Evolutionary conservation across 1,140 invertebrate species (phyloP), one percentile per base, ranked within the genome.

Genomic region (Eupeodes corollae): DNA sequence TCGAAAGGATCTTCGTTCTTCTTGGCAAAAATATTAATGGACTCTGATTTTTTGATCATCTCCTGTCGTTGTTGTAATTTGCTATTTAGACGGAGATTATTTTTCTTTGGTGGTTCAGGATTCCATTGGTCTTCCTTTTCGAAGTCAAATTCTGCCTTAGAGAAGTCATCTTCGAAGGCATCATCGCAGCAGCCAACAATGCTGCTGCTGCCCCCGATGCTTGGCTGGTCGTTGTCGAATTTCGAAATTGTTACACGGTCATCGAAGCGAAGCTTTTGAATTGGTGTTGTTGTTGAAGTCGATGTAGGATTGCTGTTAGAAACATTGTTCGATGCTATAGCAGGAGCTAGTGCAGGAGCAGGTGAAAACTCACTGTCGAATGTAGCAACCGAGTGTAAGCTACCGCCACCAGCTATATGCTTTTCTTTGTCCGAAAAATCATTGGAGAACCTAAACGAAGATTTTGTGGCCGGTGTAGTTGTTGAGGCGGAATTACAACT

Each of bases 1-100:
- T 86, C 84, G 63, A 91, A 91, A 5, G 88, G 88, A 73, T 90
- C 88, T 57, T 75, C 80, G 55, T 82, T 76, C 47, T 78, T 76
- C 37, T 84, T 74, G 6, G 79, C 79, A 67, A 91, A 91, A 53
- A 91, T 90, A 63, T 89, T 90, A 14, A 89, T 81, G 3, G 87
- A 89, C 58, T 89, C 86, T 0, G 86, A 89, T 66, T 90, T 90
- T 55, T 83, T 84, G 16, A 85, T 80, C 47, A 82, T 73, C 41
- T 76, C 73, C 50, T 67, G 65, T 34, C 18, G 42, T 0, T 58
- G 56, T 47, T 66, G 63, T 32, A 67, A 61, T 26, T 63, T 14
- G 19, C 61, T 62, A 18, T 42, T 59, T 32, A 57, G 57, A 6
- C 60, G 55, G 47, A 63, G 54, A 31, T 66, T 61, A 19, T 67